phyloP scores from a whole-genome alignment of 2,113 vertebrate genomes.

The Syngnathus typhle region DNA sequence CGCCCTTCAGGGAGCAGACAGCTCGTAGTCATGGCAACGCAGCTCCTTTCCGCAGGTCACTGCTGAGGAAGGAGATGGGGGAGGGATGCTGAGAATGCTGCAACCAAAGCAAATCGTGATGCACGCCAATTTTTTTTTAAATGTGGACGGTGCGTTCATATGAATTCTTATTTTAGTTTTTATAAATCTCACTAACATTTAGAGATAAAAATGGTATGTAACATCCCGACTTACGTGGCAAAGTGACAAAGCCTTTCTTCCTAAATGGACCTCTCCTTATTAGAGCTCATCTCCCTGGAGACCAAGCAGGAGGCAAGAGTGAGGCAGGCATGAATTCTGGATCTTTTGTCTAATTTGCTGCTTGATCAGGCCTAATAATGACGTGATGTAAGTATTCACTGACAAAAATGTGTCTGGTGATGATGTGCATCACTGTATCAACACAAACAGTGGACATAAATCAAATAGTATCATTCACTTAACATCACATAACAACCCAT shows the following conservation, averaged over 20 bases:
- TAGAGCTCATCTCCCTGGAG: conserved; percentile 41
- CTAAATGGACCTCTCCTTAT: neutral
- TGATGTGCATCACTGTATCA: neutral
- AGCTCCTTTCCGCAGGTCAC: conserved; percentile 27
- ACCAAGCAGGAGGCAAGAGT: conserved; percentile 18
- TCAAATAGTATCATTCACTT: neutral
- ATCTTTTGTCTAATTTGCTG: neutral
- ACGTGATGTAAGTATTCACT: neutral
- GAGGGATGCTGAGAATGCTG: conserved; percentile 26
- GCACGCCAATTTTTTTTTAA: neutral
- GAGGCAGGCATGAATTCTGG: neutral
- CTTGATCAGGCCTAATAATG: neutral
- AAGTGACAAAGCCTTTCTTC: neutral
- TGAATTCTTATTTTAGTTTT: neutral
- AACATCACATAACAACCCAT: neutral
- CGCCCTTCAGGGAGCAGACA: conserved; percentile 25
- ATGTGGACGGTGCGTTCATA: neutral
- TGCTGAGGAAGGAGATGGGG: conserved; percentile 44
- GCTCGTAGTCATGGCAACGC: conserved; percentile 63
- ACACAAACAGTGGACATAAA: neutral
- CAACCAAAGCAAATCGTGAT: conserved; percentile 20
- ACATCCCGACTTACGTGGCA: neutral
- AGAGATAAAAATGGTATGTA: neutral
- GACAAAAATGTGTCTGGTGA: neutral
- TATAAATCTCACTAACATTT: neutral